These are phyloP conservation scores for Meleagris gallopavo DNA, from an alignment of 2,113 vertebrate genomes.

Conservation along the genomic window DNA sequence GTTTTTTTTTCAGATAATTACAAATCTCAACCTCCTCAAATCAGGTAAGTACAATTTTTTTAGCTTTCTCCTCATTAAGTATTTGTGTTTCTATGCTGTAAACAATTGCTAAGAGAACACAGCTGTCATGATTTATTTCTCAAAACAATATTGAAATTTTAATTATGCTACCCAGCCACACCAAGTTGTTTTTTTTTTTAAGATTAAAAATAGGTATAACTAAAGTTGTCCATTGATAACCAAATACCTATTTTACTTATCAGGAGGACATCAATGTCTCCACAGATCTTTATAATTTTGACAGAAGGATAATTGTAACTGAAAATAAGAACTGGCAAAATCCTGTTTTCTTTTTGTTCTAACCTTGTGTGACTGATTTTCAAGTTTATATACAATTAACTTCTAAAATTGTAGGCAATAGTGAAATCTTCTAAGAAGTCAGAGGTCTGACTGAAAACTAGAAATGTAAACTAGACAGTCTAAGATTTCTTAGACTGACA, in stretches of 20 bases:
- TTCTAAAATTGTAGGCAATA: neutral
- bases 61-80: neutral
- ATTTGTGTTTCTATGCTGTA: neutral
- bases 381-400: neutral
- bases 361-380: neutral
- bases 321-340: conserved; percentile 4
- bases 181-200: neutral
- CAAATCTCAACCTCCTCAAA: neutral
- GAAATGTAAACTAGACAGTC: neutral
- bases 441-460: neutral
- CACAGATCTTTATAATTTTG: neutral
- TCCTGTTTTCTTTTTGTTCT: neutral
- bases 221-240: neutral
- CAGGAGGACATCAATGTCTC: neutral
- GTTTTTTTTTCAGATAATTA: neutral
- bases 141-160: neutral
- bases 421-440: neutral
- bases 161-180: neutral
- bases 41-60: neutral
- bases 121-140: neutral
- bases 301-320: neutral
- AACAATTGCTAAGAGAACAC: conserved; percentile 19
- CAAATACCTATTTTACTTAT: neutral
- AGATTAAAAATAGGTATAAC: neutral
- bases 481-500: neutral